Base-by-base conservation (phyloP, 2,888 invertebrate species). In the Pollenia griseotomentosa region DNA sequence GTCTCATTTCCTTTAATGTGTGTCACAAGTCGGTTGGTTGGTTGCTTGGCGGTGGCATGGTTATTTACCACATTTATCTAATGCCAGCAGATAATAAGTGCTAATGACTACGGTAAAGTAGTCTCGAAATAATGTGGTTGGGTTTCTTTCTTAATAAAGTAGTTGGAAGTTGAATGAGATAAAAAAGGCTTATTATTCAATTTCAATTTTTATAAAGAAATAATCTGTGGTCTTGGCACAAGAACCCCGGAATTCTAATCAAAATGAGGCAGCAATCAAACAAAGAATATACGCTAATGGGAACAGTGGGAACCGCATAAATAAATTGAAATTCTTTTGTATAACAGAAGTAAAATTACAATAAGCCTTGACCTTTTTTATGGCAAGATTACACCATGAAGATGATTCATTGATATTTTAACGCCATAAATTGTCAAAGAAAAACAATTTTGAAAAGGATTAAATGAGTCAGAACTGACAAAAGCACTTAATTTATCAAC, bases 1-100 rank as follows among this genome's bases (percentile, higher is more conserved):
- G 77, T 81, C 77, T 84, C 77, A 87, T 84, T 87, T 87, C 87
- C 84, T 87, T 66, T 23, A 68, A 75, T 59, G 73, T 77, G 77
- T 83, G 77, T 71, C 83, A 78, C 40, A 70, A 55, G n/a, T n/a
- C n/a, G 2, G 14, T 59, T 68, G 46, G 55, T 12, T 42, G 53
- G 19, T 55, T 55, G 46, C 33, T 33, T 53, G 23, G 10, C 55
- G 57, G 68, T 78, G 33, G 66, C 63, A 53, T 77, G 63, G 46
- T 63, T 70, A 68, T 77, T 70, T 70, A 71, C 70, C 75, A 80
- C 83, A 84, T 78, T 84, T 42, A 73, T 73, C 80, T 73, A 77
- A 57, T 71, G 59, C 57, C 77, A 83, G 71, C 74, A 82, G 65
- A 79, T 78, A 82, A 66, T 57, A 80, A 83, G 70, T 65, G 80